Conservation (phyloP, 2,888 invertebrate species). For the Drosophila rubida region DNA sequence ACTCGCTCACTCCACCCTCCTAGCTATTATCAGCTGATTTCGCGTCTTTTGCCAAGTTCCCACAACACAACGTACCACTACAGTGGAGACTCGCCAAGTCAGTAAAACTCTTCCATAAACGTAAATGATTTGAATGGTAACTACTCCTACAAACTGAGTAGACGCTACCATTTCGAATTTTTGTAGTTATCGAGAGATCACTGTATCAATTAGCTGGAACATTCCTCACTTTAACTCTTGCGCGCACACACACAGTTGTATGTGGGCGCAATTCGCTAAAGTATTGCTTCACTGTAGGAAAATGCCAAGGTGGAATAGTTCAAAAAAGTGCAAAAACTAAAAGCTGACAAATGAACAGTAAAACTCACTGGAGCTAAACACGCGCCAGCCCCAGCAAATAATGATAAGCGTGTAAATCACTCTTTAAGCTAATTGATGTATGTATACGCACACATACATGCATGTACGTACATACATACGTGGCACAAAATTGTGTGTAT, state of each 20-base stretch:
- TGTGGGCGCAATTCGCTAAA: not conserved
- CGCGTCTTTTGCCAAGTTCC: constrained; percentile 22
- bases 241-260: not conserved
- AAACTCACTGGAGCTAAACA: constrained; percentile 56
- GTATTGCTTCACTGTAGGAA: constrained; percentile 26
- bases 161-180: no score
- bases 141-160: no score
- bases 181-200: not conserved
- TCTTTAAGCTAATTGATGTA: constrained; percentile 45
- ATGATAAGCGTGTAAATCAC: constrained; percentile 65
- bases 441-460: not conserved
- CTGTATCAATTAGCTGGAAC: not conserved
- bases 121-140: not conserved
- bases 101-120: not conserved
- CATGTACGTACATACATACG: not conserved
- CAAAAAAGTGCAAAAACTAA: constrained; percentile 17
- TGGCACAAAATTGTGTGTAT: constrained; percentile 1
- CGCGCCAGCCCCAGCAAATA: constrained; percentile 59
- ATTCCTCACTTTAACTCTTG: not conserved
- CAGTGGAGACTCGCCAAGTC: constrained; percentile 17
- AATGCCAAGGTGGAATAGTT: constrained; percentile 19
- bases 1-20: constrained; percentile 42
- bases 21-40: constrained; percentile 53
- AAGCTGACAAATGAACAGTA: constrained; percentile 28
- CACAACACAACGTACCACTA: constrained; percentile 15